Percentiles rank a stretch among this genome's conserved stretches.
Evolutionary conservation across 2,888 invertebrate species (phyloP).

Genomic region (Nomada hirtipes): DNA sequence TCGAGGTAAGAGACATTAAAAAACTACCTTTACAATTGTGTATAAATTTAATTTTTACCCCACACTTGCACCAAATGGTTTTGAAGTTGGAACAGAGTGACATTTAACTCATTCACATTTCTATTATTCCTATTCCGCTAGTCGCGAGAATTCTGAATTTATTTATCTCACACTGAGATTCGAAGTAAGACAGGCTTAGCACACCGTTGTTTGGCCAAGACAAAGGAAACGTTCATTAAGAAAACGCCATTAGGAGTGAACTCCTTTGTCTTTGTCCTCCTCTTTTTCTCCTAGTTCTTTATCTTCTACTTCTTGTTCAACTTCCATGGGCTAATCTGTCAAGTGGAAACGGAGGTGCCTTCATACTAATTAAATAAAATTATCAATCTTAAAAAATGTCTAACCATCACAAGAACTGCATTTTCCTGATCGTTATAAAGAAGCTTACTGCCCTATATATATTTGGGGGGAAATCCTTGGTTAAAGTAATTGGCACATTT

Average conservation of each 20-base stretch:
- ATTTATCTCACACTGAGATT: constrained; percentile 66
- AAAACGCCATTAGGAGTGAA: constrained; percentile 80
- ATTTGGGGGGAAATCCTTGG: background rate
- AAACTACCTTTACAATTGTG: background rate
- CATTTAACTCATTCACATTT: background rate
- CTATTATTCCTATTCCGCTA: background rate
- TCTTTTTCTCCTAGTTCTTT: constrained; percentile 60
- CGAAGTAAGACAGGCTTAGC: constrained; percentile 70
- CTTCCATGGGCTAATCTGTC: constrained; percentile 47
- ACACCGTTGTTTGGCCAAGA: constrained; percentile 78
- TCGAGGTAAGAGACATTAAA: background rate
- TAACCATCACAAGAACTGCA: background rate
- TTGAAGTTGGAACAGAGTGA: background rate
- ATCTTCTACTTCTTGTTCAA: constrained; percentile 50
- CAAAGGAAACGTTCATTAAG: constrained; percentile 82
- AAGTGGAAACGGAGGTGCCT: constrained; percentile 47
- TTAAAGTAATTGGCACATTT: background rate
- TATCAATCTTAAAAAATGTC: background rate
- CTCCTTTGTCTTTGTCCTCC: constrained; percentile 66
- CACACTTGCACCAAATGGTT: background rate
- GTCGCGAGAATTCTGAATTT: constrained; percentile 62
- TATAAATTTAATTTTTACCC: background rate
- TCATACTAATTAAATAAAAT: constrained; percentile 45
- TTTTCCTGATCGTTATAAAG: no score
- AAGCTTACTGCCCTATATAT: background rate